Evolutionary conservation across 2,797 vertebrate genomes (phyloP).

Genomic region (Stomatorhinus walkeri): DNA sequence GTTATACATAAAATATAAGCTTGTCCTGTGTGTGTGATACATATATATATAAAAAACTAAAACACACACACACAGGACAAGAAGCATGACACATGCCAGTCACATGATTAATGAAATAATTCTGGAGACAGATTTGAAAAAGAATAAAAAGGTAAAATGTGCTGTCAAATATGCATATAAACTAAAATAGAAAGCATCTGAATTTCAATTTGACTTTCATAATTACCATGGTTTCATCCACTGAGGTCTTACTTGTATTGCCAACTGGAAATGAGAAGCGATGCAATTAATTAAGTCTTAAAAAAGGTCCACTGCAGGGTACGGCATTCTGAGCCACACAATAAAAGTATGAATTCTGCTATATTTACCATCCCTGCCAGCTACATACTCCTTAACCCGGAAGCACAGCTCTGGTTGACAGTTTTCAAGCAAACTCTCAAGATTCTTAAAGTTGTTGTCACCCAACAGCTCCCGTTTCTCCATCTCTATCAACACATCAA

Average conservation of each 20-base stretch:
- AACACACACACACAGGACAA: too few species aligned
- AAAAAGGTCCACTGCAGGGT: background rate
- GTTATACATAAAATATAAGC: too few species aligned
- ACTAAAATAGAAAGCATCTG: background rate
- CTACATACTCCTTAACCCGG: constrained; percentile 29
- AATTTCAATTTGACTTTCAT: background rate
- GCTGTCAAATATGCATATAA: background rate
- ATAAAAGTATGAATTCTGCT: background rate
- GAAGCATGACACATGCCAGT: too few species aligned
- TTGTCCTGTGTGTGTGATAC: too few species aligned
- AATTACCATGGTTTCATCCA: background rate
- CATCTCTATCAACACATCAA: constrained; percentile 60
- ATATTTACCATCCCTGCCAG: constrained; percentile 18
- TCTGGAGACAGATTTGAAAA: background rate
- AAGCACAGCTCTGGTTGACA: constrained; percentile 38
- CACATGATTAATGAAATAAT: background rate
- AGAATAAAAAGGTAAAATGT: background rate
- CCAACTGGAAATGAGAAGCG: background rate
- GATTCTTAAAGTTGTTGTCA: constrained; percentile 28
- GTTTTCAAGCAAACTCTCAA: constrained; percentile 17
- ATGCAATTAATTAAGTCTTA: background rate
- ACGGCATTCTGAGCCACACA: background rate
- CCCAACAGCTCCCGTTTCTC: constrained; percentile 52
- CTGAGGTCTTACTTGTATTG: background rate
- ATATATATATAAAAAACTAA: too few species aligned